Conservation (phyloP, 92 coral and sea anemone genomes). For the Siderastrea siderea region DNA sequence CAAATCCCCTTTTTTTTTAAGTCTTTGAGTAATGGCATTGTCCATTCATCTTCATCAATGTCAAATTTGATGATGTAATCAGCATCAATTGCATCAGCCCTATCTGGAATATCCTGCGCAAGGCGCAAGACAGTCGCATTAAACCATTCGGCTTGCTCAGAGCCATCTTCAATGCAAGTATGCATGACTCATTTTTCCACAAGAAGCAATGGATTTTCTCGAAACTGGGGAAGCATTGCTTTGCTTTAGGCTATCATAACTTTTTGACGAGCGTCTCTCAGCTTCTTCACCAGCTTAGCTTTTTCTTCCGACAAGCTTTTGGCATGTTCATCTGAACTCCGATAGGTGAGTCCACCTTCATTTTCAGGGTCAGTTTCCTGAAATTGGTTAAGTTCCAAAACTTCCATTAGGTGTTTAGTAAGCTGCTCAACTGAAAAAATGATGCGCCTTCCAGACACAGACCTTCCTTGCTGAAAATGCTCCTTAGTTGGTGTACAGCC, state of each 20-base stretch:
- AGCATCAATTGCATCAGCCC: constrained; percentile 15
- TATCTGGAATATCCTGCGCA: constrained; percentile 30
- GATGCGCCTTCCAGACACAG: constrained; percentile 22
- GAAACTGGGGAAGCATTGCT: constrained; percentile 35
- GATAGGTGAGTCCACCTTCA: constrained; percentile 33
- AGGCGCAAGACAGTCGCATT: constrained; percentile 48
- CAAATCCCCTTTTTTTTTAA: constrained; percentile 53
- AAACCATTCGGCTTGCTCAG: constrained; percentile 49
- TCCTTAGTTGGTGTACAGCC: constrained; percentile 37
- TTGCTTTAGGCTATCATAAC: constrained; percentile 5
- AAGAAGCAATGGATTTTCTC: constrained; percentile 34
- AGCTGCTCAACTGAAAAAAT: constrained; percentile 38
- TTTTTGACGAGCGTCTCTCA: constrained; percentile 35
- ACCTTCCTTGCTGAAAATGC: constrained; percentile 43
- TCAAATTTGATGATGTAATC: constrained; percentile 26
- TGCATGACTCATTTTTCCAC: constrained; percentile 43
- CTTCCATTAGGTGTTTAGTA: constrained; percentile 13
- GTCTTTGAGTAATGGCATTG: constrained; percentile 13
- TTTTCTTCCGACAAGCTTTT: constrained; percentile 40
- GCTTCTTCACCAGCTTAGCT: constrained; percentile 32
- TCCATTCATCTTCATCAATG: neutral
- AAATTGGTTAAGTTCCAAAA: constrained; percentile 11
- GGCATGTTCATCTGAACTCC: constrained; percentile 7
- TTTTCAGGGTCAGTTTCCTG: constrained; percentile 32
- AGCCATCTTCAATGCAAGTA: constrained; percentile 27